Percentiles rank a stretch among this genome's conserved stretches.
These are phyloP conservation scores for Lithobates sylvaticus DNA, from an alignment of 2,797 vertebrate species.

Conservation along the genomic window DNA sequence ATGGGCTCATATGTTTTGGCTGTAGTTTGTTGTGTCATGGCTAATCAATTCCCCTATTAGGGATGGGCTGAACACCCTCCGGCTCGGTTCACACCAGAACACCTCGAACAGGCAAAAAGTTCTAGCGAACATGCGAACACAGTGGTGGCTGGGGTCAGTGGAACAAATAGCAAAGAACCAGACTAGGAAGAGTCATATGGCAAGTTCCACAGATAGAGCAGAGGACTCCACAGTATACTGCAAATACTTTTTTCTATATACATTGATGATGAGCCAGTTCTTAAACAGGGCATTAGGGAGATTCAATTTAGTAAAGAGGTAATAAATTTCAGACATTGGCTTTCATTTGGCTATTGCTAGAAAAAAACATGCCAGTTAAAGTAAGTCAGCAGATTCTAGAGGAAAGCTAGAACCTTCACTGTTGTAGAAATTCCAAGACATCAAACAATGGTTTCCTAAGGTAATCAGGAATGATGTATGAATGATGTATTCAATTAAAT, in stretches of 20 bases:
- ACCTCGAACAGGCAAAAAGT: no score
- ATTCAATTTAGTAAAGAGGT: slow-evolving; percentile 59
- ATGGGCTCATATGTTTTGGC: no score
- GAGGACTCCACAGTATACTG: background rate
- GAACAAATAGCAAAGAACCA: no score
- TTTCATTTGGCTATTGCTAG: slow-evolving; percentile 28
- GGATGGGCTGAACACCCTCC: no score
- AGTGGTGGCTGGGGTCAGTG: no score
- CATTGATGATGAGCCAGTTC: slow-evolving; percentile 7
- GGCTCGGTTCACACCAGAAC: no score
- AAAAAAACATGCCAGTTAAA: slow-evolving; percentile 20
- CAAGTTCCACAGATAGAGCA: no score
- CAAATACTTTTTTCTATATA: background rate
- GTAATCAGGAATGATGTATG: background rate
- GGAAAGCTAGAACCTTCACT: background rate
- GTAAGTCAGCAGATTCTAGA: slow-evolving; percentile 39
- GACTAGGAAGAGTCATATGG: background rate
- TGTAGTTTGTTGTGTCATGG: no score
- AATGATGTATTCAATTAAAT: background rate
- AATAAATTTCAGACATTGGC: slow-evolving; percentile 51
- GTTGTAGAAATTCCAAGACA: slow-evolving; percentile 11
- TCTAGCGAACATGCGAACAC: no score
- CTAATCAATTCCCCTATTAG: no score
- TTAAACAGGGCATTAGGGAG: slow-evolving; percentile 7
- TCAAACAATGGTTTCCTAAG: background rate